Base-by-base conservation (phyloP, 2,888 invertebrate species). In the Synergus gifuensis region DNA sequence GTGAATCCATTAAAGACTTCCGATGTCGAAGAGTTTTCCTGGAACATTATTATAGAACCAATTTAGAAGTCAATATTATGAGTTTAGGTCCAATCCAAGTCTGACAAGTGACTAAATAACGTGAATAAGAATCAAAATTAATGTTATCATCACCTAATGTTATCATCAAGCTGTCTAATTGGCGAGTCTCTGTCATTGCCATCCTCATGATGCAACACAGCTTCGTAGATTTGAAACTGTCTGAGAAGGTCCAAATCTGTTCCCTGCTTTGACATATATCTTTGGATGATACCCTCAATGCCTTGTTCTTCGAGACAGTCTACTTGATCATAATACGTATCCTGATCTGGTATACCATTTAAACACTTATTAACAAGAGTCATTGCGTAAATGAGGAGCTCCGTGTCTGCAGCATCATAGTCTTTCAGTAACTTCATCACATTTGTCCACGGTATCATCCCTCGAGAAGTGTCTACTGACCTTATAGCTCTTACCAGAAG, bases 271-370 rank as follows among this genome's bases (percentile, higher is more conserved):
- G 97, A 96, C 96, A 98, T 97, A 91, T 98, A 98, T 90, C 96
- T 94, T 90, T 97, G 96, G 85, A 98, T 96, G 44, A 98, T 96
- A 76, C 95, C 94, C 91, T 98, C 97, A 93, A 98, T 97, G 36
- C 97, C 97, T 91, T 98, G 98, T 86, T 98, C 98, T 91, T 99
- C 99, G 84, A 99, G 93, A 36, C 96, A 95, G 93, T 99, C 99
- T 4, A 98, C 97, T 90, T 99, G 98, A 92, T 99, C 99, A 90
- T 99, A 99, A 93, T 98, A 99, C 36, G 97, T 96, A 91, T 99
- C 98, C 93, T 98, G 97, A 92, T 98, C 98, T 1, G 97, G 97
- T 77, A 98, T 95, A 54, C 98, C 98, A 89, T 97, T 98, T 58
- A 99, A 93, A 73, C 98, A 97, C 93, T 98, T 98, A 93, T 99